These are phyloP conservation scores for Agrenia bidenticulata DNA, from an alignment of 2,888 invertebrate species.

Conservation along the genomic window DNA sequence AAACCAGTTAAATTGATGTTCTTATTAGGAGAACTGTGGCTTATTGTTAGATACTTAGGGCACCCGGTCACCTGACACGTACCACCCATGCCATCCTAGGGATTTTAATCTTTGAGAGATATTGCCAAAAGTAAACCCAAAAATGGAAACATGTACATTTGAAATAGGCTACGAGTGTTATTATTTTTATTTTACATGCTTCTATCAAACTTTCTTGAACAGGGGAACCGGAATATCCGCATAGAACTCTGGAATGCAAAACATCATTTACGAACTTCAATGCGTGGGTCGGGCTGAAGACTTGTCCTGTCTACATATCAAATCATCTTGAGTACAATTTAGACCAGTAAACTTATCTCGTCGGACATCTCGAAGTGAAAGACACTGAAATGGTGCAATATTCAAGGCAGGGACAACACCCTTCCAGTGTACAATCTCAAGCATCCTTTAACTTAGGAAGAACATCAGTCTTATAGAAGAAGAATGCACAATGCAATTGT, in stretches of 20 bases:
- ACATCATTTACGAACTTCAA: no score
- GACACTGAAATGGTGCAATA: neutral
- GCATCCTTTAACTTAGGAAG: no score
- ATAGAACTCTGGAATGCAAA: no score
- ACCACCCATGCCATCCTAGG: no score
- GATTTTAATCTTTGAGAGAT: conserved; percentile 10
- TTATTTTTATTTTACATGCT: no score
- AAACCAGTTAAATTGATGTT: conserved; percentile 7
- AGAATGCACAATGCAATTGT: neutral
- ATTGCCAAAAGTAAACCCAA: neutral
- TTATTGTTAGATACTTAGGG: neutral
- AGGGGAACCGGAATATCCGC: no score
- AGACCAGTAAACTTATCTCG: neutral
- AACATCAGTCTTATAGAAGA: neutral
- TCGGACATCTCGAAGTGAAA: neutral
- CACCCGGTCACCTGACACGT: neutral
- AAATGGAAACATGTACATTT: no score
- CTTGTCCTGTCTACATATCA: no score
- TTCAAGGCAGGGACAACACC: conserved; percentile 1
- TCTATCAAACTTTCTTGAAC: no score
- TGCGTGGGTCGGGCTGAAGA: no score
- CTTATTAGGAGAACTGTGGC: neutral
- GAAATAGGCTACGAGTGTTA: neutral
- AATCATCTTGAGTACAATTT: neutral
- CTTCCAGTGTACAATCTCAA: neutral